Conservation (phyloP, 2,888 invertebrate species). For the Vanessa cardui region DNA sequence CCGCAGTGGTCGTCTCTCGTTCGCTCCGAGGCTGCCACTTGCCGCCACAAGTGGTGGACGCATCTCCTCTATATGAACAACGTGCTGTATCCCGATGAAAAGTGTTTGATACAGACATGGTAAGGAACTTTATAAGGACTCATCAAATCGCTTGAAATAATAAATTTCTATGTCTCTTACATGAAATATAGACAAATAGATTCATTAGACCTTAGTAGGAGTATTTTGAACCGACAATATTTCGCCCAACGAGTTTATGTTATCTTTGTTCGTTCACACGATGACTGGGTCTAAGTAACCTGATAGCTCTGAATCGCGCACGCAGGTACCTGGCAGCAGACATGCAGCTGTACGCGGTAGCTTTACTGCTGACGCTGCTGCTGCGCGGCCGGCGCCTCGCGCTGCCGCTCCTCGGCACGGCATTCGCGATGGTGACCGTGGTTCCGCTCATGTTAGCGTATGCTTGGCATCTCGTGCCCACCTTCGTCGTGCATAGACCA, state of each 20-base stretch:
- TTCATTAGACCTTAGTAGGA: no score
- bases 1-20: slow-evolving; percentile 71
- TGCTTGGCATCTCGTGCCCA: slow-evolving; percentile 65
- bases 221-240: no score
- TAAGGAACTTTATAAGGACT: slow-evolving; percentile 43
- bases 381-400: slow-evolving; percentile 60
- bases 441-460: slow-evolving; percentile 58
- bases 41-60: slow-evolving; percentile 73
- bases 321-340: slow-evolving; percentile 76
- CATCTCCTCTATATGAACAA: slow-evolving; percentile 74
- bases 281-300: no score
- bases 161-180: no score
- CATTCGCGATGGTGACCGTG: slow-evolving; percentile 52
- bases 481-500: slow-evolving; percentile 67
- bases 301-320: no score
- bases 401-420: slow-evolving; percentile 48
- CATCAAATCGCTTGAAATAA: no score
- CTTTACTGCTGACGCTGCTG: slow-evolving; percentile 60
- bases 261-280: no score
- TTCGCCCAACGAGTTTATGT: no score
- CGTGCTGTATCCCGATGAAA: slow-evolving; percentile 63
- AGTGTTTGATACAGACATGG: slow-evolving; percentile 78
- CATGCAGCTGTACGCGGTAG: slow-evolving; percentile 70
- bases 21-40: slow-evolving; percentile 60
- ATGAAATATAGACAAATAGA: no score